Evolutionary conservation across 1,140 invertebrate genomes (phyloP), one percentile per base, ranked within the genome.

Genomic region (Zaprionus taronus): DNA sequence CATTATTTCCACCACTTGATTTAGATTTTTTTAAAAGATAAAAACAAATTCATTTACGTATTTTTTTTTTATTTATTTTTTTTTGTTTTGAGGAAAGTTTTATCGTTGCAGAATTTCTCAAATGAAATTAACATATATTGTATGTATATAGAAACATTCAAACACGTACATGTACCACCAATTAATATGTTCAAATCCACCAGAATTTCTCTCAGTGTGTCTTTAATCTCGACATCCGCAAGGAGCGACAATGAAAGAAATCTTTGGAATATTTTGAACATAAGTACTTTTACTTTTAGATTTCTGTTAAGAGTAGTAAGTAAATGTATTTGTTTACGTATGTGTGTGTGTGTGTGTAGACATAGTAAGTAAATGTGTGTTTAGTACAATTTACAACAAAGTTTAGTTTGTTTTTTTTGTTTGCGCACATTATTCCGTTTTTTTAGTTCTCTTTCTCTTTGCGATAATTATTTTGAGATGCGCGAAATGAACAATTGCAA

Each of bases 371-470:
- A 78, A 68, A 44, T 56, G 38, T 76, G 58, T 34, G 31, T 79
- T 89, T 87, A 89, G 63, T 84, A 84, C 69, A 78, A 79, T 89
- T 84, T 87, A 87, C 81, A 87, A 84, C 84, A 87, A 87, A 90
- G 56, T 73, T 83, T 67, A 38, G 51, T 65, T 75, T 62, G 22
- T 47, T n/a, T 47, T 69, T 64, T 65, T 55, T 55, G 11, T 41
- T 66, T 66, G 63, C 63, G 64, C 64, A 66, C 64, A 24, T 65
- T 55, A 31, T 38, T 47, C 7, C 44, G 9, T 69, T n/a, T 70
- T 34, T 34, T 58, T 61, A 69, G 41, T 51, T 53, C 58, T 34
- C 28, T 34, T 78, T 20, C 36, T 58, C 34, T 70, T 69, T 72
- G 67, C 78, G 67, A 83, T 77, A 83, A 71, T 80, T 72, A 78